Evolutionary conservation across 2,113 vertebrate genomes (phyloP), one percentile per base, ranked within the genome.

Genomic region (Psilopsiagon aurifrons): DNA sequence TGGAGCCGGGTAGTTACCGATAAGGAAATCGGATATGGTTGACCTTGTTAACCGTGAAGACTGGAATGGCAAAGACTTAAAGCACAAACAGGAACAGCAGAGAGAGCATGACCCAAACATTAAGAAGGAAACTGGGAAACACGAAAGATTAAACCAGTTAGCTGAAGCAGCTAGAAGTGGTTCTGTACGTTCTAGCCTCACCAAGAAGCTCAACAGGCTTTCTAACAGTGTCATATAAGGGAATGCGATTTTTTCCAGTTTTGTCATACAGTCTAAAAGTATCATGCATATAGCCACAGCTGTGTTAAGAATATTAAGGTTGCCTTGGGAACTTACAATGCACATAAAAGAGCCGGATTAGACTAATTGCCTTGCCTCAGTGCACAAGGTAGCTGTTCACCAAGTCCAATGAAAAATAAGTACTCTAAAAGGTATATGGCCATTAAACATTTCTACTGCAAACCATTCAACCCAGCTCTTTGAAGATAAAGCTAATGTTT

Each of bases 401-500:
- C 46, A 86, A 84, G 28, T 9, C 43, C 29, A 18, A 91, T 82
- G 73, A 90, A 86, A 95, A 97, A 43, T 39, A 88, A 92, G 66
- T 60, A 75, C 39, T 92, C 41, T 78, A 89, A 68, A 89, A 94
- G 35, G 81, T 86, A 12, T 55, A 89, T 2, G 52, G 77, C 69
- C 83, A 73, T 83, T 79, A 93, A 83, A 35, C 52, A 88, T 83
- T 95, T 51, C 55, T 55, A 78, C 73, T 69, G 86, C 69, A 84
- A 94, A 82, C 62, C 55, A 82, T 62, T 71, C 93, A 85, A 37
- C 52, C 11, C 22, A 2, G 5, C 57, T 83, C 73, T 94, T 47
- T 87, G 77, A 91, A 76, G 83, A 82, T 16, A 92, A 83, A 86
- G 24, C 66, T 84, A 74, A 60, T 78, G 33, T 89, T 89, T 96